Conservation (phyloP, 2,888 invertebrate genomes). For the Platycheirus albimanus region DNA sequence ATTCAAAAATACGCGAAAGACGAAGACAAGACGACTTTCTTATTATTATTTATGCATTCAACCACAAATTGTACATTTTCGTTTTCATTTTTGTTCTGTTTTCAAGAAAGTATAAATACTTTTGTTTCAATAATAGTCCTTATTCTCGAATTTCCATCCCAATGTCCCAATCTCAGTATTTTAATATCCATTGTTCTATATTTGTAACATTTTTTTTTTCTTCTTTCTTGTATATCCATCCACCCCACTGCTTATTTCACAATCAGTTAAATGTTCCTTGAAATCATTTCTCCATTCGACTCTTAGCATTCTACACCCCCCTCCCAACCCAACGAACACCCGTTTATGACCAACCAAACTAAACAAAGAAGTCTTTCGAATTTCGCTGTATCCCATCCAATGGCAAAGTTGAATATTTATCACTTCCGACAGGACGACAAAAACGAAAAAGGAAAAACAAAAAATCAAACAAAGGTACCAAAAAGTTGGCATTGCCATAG, state of each 20-base stretch:
- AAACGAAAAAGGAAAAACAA: no score
- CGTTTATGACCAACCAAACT: no score
- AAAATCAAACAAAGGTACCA: not conserved
- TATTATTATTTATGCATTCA: not conserved
- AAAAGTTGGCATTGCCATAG: not conserved
- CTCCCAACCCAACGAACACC: no score
- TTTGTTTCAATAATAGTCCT: no score
- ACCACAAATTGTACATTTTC: not conserved
- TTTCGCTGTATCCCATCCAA: conserved; percentile 1
- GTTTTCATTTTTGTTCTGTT: not conserved
- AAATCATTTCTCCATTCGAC: conserved; percentile 8
- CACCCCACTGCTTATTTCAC: conserved; percentile 4
- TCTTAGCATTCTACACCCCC: not conserved
- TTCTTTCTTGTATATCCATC: no score
- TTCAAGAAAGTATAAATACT: not conserved
- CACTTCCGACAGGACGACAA: conserved; percentile 35
- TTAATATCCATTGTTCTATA: conserved; percentile 1
- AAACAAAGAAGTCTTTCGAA: not conserved
- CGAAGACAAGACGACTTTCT: not conserved
- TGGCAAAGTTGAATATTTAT: conserved; percentile 32
- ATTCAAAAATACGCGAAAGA: not conserved
- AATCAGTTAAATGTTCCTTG: conserved; percentile 37
- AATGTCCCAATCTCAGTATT: no score
- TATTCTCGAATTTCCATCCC: no score
- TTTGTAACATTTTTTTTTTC: not conserved